phyloP scores from a whole-genome alignment of 2,797 vertebrate species.

The Syncerus caffer region DNA sequence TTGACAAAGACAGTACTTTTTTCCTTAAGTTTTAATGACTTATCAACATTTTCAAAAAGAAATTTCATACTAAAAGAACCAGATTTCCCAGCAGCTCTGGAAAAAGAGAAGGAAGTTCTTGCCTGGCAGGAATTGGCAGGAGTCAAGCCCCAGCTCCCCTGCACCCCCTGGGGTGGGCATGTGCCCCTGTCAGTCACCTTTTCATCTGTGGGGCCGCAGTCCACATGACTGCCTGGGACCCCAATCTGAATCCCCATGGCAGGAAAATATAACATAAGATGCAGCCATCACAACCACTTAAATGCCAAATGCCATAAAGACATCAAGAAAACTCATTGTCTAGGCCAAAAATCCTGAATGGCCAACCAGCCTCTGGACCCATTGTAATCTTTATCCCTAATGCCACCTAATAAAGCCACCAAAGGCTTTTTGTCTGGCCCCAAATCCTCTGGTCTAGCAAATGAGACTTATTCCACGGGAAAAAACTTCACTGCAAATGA shows the following conservation, averaged over 20 bases:
- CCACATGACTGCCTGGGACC: background rate
- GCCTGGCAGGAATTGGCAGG: background rate
- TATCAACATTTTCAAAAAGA: background rate
- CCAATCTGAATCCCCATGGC: background rate
- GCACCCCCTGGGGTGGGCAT: background rate
- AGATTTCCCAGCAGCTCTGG: background rate
- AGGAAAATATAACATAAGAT: background rate
- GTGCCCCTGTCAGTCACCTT: background rate
- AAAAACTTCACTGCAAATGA: background rate
- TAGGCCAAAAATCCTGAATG: background rate
- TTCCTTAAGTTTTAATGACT: background rate
- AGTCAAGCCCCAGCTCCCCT: background rate
- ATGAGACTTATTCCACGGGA: background rate
- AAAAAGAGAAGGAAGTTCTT: background rate
- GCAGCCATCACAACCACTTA: background rate
- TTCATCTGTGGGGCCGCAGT: background rate
- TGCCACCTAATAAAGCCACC: background rate
- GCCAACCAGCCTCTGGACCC: background rate
- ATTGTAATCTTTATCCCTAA: background rate
- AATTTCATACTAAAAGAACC: background rate
- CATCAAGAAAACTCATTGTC: background rate
- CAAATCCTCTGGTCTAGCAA: background rate
- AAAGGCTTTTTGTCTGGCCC: background rate
- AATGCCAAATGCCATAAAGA: background rate
- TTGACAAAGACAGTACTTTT: background rate